Evolutionary conservation across 23 tunicate species (phyloP).

Genomic region (Diplosoma virens): DNA sequence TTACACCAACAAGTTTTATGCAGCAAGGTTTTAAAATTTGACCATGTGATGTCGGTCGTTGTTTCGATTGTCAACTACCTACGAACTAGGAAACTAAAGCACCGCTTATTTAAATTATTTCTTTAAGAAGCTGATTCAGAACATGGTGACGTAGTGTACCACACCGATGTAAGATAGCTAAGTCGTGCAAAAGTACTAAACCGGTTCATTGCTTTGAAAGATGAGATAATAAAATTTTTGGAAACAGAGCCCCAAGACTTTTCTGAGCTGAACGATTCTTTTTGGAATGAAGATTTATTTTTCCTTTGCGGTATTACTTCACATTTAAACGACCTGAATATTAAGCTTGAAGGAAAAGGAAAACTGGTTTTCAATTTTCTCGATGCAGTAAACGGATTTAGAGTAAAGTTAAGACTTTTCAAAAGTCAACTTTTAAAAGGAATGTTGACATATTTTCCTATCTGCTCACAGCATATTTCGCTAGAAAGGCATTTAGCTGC

Average conservation of each 20-base stretch:
- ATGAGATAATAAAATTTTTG: conserved; percentile 30
- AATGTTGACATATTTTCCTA: conserved; percentile 44
- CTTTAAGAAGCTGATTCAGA: conserved; percentile 35
- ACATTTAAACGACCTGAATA: conserved; percentile 41
- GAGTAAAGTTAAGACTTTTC: conserved; percentile 42
- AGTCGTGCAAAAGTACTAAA: conserved; percentile 43
- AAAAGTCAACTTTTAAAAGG: conserved; percentile 40
- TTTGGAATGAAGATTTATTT: conserved; percentile 49
- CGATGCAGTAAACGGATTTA: conserved; percentile 31
- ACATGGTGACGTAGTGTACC: conserved; percentile 40
- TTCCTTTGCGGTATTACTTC: conserved; percentile 42
- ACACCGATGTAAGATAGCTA: conserved; percentile 38
- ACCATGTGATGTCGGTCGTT: conserved; percentile 38
- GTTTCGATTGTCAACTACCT: conserved; percentile 43
- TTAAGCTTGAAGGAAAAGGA: conserved; percentile 42
- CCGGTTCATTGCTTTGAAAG: conserved; percentile 41
- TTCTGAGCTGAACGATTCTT: conserved; percentile 33
- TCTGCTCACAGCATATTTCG: conserved; percentile 1
- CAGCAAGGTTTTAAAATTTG: conserved; percentile 44
- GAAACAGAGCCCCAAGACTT: conserved; percentile 15
- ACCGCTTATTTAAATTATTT: conserved; percentile 34
- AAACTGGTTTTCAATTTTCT: conserved; percentile 28
- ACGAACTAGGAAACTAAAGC: conserved; percentile 34
- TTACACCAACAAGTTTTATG: conserved; percentile 40
- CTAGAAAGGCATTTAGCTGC: conserved; percentile 21